Percentiles rank a stretch among this genome's conserved stretches.
Evolutionary conservation across 2,113 vertebrate genomes (phyloP).

Genomic region (Lycaon pictus): DNA sequence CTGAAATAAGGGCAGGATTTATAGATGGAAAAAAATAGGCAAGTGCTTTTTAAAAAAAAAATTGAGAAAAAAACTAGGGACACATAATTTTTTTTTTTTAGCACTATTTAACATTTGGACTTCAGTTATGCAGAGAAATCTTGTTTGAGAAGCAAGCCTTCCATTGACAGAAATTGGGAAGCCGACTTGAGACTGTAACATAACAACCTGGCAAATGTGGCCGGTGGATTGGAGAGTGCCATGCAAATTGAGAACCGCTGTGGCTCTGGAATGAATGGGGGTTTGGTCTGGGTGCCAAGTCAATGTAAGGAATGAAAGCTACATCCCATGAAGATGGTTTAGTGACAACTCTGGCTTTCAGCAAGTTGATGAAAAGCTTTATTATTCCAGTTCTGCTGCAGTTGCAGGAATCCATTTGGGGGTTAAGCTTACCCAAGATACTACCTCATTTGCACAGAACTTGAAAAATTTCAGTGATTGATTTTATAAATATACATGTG

Average conservation of each 20-base stretch:
- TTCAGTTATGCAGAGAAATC: slow-evolving; percentile 1
- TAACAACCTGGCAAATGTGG: slow-evolving; percentile 41
- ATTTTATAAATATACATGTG: not conserved
- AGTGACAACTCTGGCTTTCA: slow-evolving; percentile 79
- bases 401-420: slow-evolving; percentile 43
- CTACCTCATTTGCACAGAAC: slow-evolving; percentile 61
- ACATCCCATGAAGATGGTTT: slow-evolving; percentile 71
- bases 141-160: not conserved
- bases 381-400: slow-evolving; percentile 71
- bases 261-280: slow-evolving; percentile 74
- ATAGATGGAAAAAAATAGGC: not conserved
- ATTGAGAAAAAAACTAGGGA: not conserved
- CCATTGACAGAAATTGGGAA: not conserved
- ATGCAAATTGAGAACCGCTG: slow-evolving; percentile 56
- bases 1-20: not conserved
- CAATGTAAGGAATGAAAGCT: slow-evolving; percentile 77
- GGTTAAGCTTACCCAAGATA: slow-evolving; percentile 63
- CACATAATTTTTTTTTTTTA: not conserved
- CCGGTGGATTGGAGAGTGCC: slow-evolving; percentile 27
- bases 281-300: slow-evolving; percentile 80
- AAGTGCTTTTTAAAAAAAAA: not conserved
- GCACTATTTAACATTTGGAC: not conserved
- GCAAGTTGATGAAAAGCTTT: slow-evolving; percentile 80
- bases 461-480: not conserved
- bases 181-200: not conserved